phyloP scores from a whole-genome alignment of 1,140 invertebrate species.

The Apocrypta bakeri region DNA sequence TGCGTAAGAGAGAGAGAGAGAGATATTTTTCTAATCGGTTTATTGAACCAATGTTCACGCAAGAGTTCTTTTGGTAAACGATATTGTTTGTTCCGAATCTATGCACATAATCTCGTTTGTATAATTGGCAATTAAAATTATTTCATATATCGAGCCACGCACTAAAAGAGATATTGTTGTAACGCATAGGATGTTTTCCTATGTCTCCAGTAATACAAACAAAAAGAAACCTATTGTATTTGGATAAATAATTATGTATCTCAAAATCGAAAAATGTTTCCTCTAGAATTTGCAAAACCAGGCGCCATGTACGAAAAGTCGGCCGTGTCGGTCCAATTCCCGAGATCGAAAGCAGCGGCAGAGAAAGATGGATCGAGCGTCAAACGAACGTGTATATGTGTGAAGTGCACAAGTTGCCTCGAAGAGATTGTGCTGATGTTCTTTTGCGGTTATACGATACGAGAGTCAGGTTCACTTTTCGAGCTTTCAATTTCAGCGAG shows the following conservation, averaged over 20 bases:
- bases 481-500: background rate
- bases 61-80: background rate
- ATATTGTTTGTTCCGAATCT: background rate
- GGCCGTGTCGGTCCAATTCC: background rate
- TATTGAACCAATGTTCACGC: background rate
- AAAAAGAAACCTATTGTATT: no score
- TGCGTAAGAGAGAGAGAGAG: no score
- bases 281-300: background rate
- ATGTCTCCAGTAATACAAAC: no score
- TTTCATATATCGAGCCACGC: background rate
- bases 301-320: background rate
- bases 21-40: background rate
- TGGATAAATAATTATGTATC: background rate
- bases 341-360: background rate
- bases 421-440: background rate
- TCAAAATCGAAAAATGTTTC: conserved; percentile 8
- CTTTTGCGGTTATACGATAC: background rate
- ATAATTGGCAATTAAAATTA: background rate
- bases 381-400: background rate
- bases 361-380: background rate
- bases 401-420: background rate
- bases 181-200: no score
- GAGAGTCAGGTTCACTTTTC: background rate
- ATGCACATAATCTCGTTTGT: background rate
- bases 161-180: background rate